A percentile compares a stretch with the other conserved stretches of the same genome.
phyloP scores from a whole-genome alignment of 2,113 vertebrate genomes.

The Oxyura jamaicensis region DNA sequence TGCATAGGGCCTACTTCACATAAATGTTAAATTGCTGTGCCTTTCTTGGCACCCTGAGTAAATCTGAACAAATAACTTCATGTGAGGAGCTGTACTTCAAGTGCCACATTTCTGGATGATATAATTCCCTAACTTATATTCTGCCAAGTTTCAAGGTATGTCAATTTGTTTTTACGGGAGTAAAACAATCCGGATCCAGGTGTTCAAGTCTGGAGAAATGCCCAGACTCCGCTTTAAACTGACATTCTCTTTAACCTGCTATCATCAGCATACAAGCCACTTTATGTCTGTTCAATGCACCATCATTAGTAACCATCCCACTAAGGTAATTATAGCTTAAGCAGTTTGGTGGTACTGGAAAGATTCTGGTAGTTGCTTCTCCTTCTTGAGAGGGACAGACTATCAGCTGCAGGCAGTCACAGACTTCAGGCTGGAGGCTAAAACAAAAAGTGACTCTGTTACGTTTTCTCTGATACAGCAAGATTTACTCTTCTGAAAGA shows the following conservation, averaged over 20 bases:
- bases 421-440: background rate
- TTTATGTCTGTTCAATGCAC: background rate
- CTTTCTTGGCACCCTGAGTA: background rate
- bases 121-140: background rate
- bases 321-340: background rate
- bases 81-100: background rate
- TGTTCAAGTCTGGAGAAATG: background rate
- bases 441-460: background rate
- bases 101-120: background rate
- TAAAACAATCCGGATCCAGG: background rate
- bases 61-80: background rate
- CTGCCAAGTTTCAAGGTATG: background rate
- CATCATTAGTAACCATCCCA: background rate
- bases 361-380: background rate
- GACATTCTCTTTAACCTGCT: background rate
- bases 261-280: background rate
- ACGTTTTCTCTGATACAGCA: background rate
- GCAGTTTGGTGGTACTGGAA: background rate
- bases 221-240: background rate
- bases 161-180: background rate
- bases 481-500: background rate
- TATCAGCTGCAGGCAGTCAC: rapidly evolving
- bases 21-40: background rate
- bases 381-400: background rate
- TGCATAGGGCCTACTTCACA: background rate